Base-by-base conservation (phyloP, 2,113 vertebrate species). In the Salvator merianae region DNA sequence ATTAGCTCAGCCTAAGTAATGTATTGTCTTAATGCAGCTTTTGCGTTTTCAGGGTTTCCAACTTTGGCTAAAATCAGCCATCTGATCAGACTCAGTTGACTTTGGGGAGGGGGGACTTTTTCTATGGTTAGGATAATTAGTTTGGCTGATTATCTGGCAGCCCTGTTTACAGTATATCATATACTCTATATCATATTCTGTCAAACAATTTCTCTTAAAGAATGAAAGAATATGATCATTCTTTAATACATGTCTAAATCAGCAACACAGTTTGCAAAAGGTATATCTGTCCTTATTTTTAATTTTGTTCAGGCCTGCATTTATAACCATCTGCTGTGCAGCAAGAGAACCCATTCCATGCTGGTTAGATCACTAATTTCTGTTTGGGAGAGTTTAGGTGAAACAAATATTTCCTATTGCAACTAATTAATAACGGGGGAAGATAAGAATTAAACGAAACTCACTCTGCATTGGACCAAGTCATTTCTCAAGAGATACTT, bases 391-490 rank as follows among this genome's bases (percentile, higher is more conserved):
- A 2, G 13, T 76, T 69, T 62, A 69, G 63, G 79, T 71, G n/a
- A 70, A 71, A 86, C 24, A 69, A 77, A 77, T 30, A 77, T 50
- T 24, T 84, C 28, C 24, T 20, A 71, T 36, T 81, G 62, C 26
- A 69, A 71, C 73, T 47, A 59, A 76, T 68, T 62, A 26, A 50
- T 62, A 77, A 59, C 63, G 65, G 50, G 30, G 2, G 34, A 76
- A 34, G 53, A 81, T 16, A 30, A 76, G 53, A 26, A n/a, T 34
- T 36, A 2, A 22, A 36, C 22, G 40, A 38, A 28, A 16, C 24
- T 36, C 38, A 32, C 16, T 9, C 38, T n/a, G 24, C 50, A 71
- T 2, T 36, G 16, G n/a, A 32, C 24, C 55, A 43, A 59, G 24
- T 77, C 63, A 3, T 69, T 50, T 77, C 73, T 38, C n/a, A 65